A percentile compares a stretch with the other conserved stretches of the same genome.
phyloP scores from a whole-genome alignment of 2,113 vertebrate species.

The Sprattus sprattus region DNA sequence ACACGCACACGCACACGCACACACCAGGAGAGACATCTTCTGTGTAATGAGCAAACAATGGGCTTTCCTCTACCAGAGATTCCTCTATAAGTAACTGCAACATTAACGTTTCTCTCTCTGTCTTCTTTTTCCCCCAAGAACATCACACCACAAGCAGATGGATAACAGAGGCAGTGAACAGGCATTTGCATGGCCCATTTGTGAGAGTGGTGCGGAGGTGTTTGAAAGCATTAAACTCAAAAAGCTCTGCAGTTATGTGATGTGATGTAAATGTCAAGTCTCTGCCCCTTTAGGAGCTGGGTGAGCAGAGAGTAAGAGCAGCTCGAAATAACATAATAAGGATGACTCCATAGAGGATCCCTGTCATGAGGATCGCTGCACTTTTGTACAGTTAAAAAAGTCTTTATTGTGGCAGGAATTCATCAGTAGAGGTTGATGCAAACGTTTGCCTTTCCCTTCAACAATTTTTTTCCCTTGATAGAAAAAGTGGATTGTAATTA shows the following conservation, averaged over 20 bases:
- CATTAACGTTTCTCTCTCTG: background rate
- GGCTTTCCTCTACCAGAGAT: background rate
- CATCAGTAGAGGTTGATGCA: background rate
- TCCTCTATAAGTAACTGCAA: background rate
- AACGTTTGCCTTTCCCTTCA: background rate
- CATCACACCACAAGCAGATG: background rate
- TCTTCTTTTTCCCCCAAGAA: background rate
- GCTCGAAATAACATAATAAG: background rate
- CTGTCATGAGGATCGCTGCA: background rate
- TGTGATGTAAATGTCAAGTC: slow-evolving; percentile 16
- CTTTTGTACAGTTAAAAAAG: background rate
- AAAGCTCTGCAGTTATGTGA: slow-evolving; percentile 10
- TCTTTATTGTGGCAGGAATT: background rate
- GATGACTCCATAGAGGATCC: background rate
- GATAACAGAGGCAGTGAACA: background rate
- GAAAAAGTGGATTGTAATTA: slow-evolving; percentile 7
- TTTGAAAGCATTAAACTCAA: background rate
- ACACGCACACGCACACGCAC: background rate
- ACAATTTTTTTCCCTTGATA: background rate
- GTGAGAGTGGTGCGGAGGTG: background rate
- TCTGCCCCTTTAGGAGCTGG: background rate
- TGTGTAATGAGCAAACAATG: background rate
- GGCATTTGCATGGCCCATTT: slow-evolving; percentile 1
- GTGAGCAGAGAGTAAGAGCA: background rate
- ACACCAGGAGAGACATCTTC: background rate